A percentile compares a stretch with the other conserved stretches of the same genome.
These are phyloP conservation scores for Drosophila paulistorum DNA, from an alignment of 1,140 invertebrate genomes.

Conservation along the genomic window DNA sequence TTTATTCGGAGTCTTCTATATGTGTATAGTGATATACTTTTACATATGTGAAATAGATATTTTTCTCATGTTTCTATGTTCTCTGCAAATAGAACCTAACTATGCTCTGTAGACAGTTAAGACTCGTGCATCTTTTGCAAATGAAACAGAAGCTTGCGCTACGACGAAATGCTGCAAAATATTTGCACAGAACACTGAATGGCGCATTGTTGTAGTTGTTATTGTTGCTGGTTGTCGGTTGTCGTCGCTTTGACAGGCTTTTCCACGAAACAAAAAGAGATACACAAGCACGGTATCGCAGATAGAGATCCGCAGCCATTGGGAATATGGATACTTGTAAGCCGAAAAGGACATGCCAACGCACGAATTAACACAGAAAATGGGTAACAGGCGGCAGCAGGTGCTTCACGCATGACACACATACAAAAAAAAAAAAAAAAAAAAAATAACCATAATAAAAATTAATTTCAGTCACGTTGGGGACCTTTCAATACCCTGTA, in stretches of 20 bases:
- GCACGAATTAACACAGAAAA: conserved; percentile 71
- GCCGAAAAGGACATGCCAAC: conserved; percentile 51
- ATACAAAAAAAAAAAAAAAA: conserved; percentile 48
- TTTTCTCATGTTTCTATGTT: background rate
- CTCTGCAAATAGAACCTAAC: conserved; percentile 35
- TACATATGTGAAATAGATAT: conserved; percentile 3
- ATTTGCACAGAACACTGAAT: conserved; percentile 35
- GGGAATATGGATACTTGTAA: conserved; percentile 18
- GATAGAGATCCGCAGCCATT: conserved; percentile 31
- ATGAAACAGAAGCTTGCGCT: conserved; percentile 51
- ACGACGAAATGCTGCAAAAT: conserved; percentile 32
- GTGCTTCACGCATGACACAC: conserved; percentile 68
- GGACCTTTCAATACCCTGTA: background rate
- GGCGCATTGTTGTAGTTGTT: background rate
- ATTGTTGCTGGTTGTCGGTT: conserved; percentile 19
- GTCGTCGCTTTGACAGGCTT: conserved; percentile 57
- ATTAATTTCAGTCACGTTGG: background rate
- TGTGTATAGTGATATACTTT: background rate
- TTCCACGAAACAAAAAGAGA: background rate
- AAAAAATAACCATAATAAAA: conserved; percentile 3
- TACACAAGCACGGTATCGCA: background rate
- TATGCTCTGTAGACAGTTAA: conserved; percentile 36
- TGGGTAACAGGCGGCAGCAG: conserved; percentile 54
- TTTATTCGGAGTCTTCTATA: background rate
- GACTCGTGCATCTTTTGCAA: conserved; percentile 64